phyloP scores from a whole-genome alignment of 2,113 vertebrate genomes.

The Candoia aspera region DNA sequence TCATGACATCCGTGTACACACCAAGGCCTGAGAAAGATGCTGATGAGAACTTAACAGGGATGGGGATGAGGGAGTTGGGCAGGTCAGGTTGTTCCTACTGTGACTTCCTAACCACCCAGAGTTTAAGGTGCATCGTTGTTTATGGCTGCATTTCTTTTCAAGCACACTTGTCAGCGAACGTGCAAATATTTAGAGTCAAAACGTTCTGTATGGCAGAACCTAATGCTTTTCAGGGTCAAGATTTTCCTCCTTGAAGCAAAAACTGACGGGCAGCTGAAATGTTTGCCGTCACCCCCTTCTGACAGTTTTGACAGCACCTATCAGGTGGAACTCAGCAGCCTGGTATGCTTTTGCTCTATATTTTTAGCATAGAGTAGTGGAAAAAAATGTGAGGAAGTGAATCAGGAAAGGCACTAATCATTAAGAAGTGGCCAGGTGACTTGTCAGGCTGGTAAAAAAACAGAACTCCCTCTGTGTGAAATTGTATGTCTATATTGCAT shows the following conservation, averaged over 20 bases:
- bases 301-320: constrained; percentile 71
- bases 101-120: neutral
- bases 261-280: constrained; percentile 68
- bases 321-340: constrained; percentile 65
- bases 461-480: neutral
- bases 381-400: neutral
- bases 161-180: constrained; percentile 64
- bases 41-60: neutral
- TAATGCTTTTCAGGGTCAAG: constrained; percentile 69
- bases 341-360: constrained; percentile 50
- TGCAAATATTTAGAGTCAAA: constrained; percentile 73
- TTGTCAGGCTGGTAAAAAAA: neutral
- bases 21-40: neutral
- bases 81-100: constrained; percentile 18
- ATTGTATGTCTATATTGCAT: neutral
- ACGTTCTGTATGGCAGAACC: constrained; percentile 68
- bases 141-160: constrained; percentile 31
- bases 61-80: rapidly evolving
- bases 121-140: constrained; percentile 58
- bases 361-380: neutral
- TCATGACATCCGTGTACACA: neutral
- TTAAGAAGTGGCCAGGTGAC: neutral
- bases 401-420: constrained; percentile 32
- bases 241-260: constrained; percentile 59
- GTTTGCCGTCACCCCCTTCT: constrained; percentile 67